Evolutionary conservation across 2,888 invertebrate genomes (phyloP).

Genomic region (Agriopis marginaria): DNA sequence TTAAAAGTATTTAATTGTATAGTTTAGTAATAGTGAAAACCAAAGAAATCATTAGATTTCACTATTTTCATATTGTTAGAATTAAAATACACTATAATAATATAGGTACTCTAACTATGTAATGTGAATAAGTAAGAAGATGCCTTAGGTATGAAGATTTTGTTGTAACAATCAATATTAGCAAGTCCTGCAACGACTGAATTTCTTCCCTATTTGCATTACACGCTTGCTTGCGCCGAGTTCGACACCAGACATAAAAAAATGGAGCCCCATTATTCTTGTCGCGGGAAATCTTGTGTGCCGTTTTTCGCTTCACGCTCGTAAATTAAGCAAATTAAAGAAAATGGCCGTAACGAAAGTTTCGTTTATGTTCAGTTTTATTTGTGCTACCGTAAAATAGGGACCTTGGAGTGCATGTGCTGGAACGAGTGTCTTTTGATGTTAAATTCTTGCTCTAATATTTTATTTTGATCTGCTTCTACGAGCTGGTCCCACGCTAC

Average conservation of each 20-base stretch:
- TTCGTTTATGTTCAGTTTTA: constrained; percentile 41
- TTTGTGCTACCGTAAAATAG: constrained; percentile 36
- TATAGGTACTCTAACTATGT: too few relatives aligned
- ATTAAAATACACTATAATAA: too few relatives aligned
- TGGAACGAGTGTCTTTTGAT: constrained; percentile 6
- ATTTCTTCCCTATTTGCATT: constrained; percentile 65
- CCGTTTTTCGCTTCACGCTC: constrained; percentile 46
- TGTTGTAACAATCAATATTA: constrained; percentile 62
- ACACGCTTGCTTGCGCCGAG: constrained; percentile 54
- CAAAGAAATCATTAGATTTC: too few relatives aligned
- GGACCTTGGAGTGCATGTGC: constrained; percentile 5
- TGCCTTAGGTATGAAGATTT: constrained; percentile 35
- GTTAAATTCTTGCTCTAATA: neutral
- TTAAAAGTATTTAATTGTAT: too few relatives aligned
- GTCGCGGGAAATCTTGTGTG: constrained; percentile 43
- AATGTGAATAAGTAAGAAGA: constrained; percentile 1
- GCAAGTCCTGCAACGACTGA: constrained; percentile 60
- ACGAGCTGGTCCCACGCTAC: neutral
- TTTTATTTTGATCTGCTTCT: too few relatives aligned
- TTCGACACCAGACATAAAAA: constrained; percentile 51
- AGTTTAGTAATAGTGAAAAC: too few relatives aligned
- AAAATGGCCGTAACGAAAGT: constrained; percentile 40
- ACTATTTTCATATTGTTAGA: too few relatives aligned
- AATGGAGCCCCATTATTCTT: constrained; percentile 50
- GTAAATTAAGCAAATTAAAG: constrained; percentile 43